Base-by-base conservation (phyloP, 2,888 invertebrate genomes). In the Entomobrya proxima region DNA sequence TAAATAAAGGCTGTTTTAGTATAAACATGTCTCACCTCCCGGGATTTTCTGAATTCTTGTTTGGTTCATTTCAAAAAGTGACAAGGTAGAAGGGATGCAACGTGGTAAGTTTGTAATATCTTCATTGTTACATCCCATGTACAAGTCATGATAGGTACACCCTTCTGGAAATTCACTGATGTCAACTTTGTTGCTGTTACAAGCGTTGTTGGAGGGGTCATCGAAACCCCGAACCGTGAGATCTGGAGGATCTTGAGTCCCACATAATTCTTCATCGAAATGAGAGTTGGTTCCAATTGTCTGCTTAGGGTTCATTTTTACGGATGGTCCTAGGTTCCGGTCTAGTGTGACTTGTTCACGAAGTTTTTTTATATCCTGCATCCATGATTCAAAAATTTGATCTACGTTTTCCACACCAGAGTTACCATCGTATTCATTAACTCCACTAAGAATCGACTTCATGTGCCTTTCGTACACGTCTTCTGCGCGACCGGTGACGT, bases 51-150 rank as follows among this genome's bases (percentile, higher is more conserved):
- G n/a, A 30, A 88, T 85, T 37, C 18, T 44, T 0, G 88, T 87
- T 7, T 61, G 40, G 11, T 50, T 61, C 18, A 88, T n/a, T n/a
- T 77, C 69, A n/a, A 88, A n/a, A 69, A 21, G 50, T 50, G 1
- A 47, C n/a, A 0, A 79, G 44, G 9, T 32, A 3, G 32, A 0
- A 15, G 86, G 82, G 4, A 85, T 55, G 11, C 3, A 11, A 27
- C 21, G n/a, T 27, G 89, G 89, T 15, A 88, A 78, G n/a, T 35
- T n/a, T 11, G 84, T 86, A 21, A 89, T 79, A 6, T 72, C 24
- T 15, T 52, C 47, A 24, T 81, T 61, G 7, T 35, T 52, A 44
- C 87, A 88, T 27, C 40, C 40, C n/a, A 87, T 21, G 13, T 76
- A 35, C 21, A 67, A 82, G 15, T 24, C 58, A 61, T 86, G 0